These are phyloP conservation scores for Zaprionus davidi DNA, from an alignment of 1,140 invertebrate species.

Conservation along the genomic window DNA sequence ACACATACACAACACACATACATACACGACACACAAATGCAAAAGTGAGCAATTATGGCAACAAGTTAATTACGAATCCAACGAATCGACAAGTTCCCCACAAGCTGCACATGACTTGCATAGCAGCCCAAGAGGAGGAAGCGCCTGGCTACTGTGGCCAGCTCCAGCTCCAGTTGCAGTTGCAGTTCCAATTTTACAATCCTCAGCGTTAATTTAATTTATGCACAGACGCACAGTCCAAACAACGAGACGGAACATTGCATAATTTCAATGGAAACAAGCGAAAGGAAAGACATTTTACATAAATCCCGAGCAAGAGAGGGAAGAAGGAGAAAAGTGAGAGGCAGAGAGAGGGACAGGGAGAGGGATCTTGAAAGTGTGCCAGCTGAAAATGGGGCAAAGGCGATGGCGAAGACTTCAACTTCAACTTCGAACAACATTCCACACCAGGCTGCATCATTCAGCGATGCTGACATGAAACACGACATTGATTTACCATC, in stretches of 20 bases:
- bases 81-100: conserved; percentile 9
- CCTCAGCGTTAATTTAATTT: conserved; percentile 62
- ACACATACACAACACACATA: conserved; percentile 8
- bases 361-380: conserved; percentile 36
- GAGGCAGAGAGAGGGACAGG: neutral
- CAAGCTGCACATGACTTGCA: conserved; percentile 17
- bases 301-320: conserved; percentile 30
- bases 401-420: neutral
- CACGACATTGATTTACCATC: conserved; percentile 7
- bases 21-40: conserved; percentile 33
- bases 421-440: conserved; percentile 9
- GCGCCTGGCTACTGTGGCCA: neutral
- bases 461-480: conserved; percentile 8
- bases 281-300: conserved; percentile 26
- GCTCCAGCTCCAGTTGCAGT: conserved; percentile 12
- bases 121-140: conserved; percentile 28
- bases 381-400: conserved; percentile 30
- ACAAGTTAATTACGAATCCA: conserved; percentile 67
- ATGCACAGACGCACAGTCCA: conserved; percentile 49
- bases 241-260: conserved; percentile 22
- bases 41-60: conserved; percentile 67
- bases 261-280: conserved; percentile 38
- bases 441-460: conserved; percentile 15
- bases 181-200: conserved; percentile 9
- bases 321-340: conserved; percentile 29